phyloP scores from a whole-genome alignment of 2,888 invertebrate genomes.

The Dendrolimus houi region DNA sequence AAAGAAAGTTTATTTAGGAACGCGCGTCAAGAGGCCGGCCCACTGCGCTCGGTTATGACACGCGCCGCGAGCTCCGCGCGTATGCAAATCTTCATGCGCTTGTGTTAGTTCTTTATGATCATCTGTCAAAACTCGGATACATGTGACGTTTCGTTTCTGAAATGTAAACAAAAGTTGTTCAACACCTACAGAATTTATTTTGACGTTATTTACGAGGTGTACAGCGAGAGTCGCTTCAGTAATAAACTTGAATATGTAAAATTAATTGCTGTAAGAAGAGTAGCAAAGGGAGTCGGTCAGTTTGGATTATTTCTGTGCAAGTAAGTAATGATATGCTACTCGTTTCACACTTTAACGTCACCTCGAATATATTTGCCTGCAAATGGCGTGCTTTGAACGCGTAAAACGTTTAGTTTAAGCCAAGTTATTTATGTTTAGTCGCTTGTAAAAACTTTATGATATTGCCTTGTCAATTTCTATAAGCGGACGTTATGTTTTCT shows the following conservation, averaged over 20 bases:
- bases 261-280: constrained; percentile 60
- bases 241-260: constrained; percentile 65
- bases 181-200: constrained; percentile 42
- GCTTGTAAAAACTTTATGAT: constrained; percentile 34
- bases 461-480: constrained; percentile 28
- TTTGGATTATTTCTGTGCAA: constrained; percentile 65
- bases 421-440: constrained; percentile 32
- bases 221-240: constrained; percentile 52
- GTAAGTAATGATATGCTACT: constrained; percentile 55
- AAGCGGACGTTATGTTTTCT: constrained; percentile 17
- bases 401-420: constrained; percentile 32
- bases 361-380: constrained; percentile 35
- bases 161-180: constrained; percentile 71
- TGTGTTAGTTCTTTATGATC: constrained; percentile 65
- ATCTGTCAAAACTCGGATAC: constrained; percentile 71
- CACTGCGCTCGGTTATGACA: constrained; percentile 21
- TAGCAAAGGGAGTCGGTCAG: constrained; percentile 28
- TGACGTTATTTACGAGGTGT: constrained; percentile 56
- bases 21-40: constrained; percentile 23
- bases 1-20: constrained; percentile 32
- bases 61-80: constrained; percentile 31
- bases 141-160: constrained; percentile 69
- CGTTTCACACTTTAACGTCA: constrained; percentile 32
- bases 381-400: constrained; percentile 22
- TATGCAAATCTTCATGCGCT: constrained; percentile 64